Percentiles rank a stretch among this genome's conserved stretches.
Conservation (phyloP, 2,797 vertebrate genomes). For the Cetoscarus ocellatus region DNA sequence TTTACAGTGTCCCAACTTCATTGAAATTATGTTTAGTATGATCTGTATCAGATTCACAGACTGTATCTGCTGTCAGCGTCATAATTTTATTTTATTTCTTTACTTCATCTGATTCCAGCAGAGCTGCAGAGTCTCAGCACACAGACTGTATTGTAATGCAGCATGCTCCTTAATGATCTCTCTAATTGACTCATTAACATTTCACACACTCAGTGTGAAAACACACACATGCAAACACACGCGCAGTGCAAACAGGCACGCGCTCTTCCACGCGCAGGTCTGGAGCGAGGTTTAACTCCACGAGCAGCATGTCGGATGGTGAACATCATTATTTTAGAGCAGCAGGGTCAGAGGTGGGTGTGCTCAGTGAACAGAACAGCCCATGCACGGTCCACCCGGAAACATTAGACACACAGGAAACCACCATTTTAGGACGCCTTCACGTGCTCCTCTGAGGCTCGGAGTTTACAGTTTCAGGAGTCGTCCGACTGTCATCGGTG, state of each 20-base stretch:
- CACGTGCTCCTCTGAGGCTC: not conserved
- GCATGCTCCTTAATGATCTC: constrained; percentile 57
- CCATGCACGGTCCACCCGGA: constrained; percentile 80
- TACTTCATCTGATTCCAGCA: no score
- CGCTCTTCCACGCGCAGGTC: not conserved
- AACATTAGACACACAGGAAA: constrained; percentile 85
- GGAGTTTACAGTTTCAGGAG: not conserved
- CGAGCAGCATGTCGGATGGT: no score
- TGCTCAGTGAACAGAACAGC: constrained; percentile 43
- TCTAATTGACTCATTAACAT: constrained; percentile 76
- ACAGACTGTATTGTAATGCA: constrained; percentile 42
- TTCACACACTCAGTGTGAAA: constrained; percentile 70
- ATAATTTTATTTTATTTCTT: no score
- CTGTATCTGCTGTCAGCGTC: no score
- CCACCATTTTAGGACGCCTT: constrained; percentile 75
- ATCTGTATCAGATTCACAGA: no score
- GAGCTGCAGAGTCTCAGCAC: constrained; percentile 4
- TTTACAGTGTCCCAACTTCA: no score
- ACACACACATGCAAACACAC: constrained; percentile 36
- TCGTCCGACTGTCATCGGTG: not conserved
- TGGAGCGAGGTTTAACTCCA: no score
- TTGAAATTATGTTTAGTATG: no score
- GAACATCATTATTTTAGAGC: not conserved
- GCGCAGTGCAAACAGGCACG: not conserved
- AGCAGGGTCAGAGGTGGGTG: constrained; percentile 30